Evolutionary conservation across 1,140 invertebrate genomes (phyloP).

Genomic region (Pseudomyrmex cubaensis): DNA sequence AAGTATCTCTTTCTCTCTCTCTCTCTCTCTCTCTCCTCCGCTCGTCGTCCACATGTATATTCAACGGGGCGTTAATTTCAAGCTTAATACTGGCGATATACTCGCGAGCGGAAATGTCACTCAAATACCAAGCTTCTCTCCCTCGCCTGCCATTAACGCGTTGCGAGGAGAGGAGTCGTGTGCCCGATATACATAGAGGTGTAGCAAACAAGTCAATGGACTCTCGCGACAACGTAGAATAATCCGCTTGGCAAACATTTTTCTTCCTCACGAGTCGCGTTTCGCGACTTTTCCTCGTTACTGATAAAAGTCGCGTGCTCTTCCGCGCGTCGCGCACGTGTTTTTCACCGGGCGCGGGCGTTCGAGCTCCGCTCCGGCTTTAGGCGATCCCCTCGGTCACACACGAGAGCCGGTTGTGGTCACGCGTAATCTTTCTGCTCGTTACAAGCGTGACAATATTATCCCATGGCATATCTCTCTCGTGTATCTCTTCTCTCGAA

Average conservation of each 20-base stretch:
- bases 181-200: not conserved
- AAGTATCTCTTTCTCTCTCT: not conserved
- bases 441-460: no score
- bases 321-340: not conserved
- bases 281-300: no score
- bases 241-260: conserved; percentile 30
- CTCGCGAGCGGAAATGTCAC: conserved; percentile 56
- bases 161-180: not conserved
- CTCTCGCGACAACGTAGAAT: not conserved
- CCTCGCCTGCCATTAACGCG: conserved; percentile 19
- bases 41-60: conserved; percentile 31
- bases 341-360: no score
- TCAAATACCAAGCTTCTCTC: conserved; percentile 57
- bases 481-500: no score
- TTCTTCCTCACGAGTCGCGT: not conserved
- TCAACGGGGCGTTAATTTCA: conserved; percentile 56
- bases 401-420: no score
- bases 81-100: conserved; percentile 59
- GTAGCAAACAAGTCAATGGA: conserved; percentile 51
- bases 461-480: no score
- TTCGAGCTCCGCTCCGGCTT: no score
- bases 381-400: no score
- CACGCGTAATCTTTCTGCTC: no score
- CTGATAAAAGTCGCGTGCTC: no score
- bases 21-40: not conserved